Evolutionary conservation across 2,797 vertebrate species (phyloP).

Genomic region (Helarctos malayanus): DNA sequence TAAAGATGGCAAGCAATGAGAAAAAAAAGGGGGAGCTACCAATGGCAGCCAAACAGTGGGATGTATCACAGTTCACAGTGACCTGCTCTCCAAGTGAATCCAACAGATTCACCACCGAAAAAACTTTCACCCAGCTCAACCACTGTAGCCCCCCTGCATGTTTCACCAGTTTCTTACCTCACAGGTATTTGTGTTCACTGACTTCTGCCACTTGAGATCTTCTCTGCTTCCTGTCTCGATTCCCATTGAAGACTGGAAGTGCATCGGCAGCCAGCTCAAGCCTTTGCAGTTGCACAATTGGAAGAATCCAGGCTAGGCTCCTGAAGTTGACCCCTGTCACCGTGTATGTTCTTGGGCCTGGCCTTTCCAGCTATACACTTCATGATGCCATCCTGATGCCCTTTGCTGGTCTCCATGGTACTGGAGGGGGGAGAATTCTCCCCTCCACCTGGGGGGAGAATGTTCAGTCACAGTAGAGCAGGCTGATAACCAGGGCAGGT

Average conservation of each 20-base stretch:
- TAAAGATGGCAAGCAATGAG: not conserved
- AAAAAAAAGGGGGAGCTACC: not conserved
- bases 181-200: not conserved
- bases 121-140: not conserved
- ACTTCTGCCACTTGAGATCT: rapidly evolving
- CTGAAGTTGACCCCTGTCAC: too few species aligned
- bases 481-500: not conserved
- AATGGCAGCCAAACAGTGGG: not conserved
- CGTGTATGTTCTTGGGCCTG: not conserved
- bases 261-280: not conserved
- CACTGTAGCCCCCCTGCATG: not conserved
- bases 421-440: too few species aligned
- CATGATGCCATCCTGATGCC: not conserved
- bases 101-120: not conserved
- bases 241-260: not conserved
- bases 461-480: not conserved
- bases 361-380: not conserved
- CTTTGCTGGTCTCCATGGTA: not conserved
- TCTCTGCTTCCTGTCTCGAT: not conserved
- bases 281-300: not conserved
- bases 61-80: not conserved
- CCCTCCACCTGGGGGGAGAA: not conserved
- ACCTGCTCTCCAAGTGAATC: not conserved
- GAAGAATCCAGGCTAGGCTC: not conserved
- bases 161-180: not conserved